A percentile compares a stretch with the other conserved stretches of the same genome.
Conservation (phyloP, 2,113 vertebrate genomes). For the Ivindomyrus marchei region DNA sequence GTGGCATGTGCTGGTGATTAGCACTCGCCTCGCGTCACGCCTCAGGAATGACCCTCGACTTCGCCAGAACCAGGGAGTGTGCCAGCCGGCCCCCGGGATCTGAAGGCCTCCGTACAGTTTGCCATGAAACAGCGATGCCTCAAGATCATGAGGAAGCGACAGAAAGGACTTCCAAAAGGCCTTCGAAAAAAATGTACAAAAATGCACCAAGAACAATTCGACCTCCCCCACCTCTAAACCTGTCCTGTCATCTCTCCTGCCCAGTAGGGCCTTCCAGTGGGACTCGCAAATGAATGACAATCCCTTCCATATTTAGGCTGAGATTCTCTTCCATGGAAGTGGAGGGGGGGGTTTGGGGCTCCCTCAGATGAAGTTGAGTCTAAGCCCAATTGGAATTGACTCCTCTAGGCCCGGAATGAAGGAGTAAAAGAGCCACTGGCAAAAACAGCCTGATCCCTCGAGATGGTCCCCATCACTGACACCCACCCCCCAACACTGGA, state of each 20-base stretch:
- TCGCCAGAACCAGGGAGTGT: constrained; percentile 5
- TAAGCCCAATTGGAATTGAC: not conserved
- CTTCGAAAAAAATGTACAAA: not conserved
- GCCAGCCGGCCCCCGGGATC: not conserved
- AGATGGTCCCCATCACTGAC: not conserved
- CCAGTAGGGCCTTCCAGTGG: not conserved
- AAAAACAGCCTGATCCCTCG: not conserved
- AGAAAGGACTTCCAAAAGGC: not conserved
- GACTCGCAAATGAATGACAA: not conserved
- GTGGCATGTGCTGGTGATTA: constrained; percentile 29
- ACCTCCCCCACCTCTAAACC: not conserved
- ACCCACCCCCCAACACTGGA: not conserved
- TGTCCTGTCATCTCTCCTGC: not conserved
- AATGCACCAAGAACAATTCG: not conserved
- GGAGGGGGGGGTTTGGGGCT: not conserved
- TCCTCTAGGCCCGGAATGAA: not conserved
- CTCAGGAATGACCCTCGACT: constrained; percentile 17
- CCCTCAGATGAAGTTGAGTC: not conserved
- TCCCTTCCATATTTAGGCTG: not conserved
- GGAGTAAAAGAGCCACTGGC: not conserved
- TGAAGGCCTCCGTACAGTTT: not conserved
- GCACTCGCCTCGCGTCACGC: constrained; percentile 7
- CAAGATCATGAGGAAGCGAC: not conserved
- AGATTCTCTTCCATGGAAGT: not conserved
- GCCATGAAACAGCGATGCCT: not conserved